Conservation (phyloP, 2,113 vertebrate genomes). For the Beaufortia kweichowensis region DNA sequence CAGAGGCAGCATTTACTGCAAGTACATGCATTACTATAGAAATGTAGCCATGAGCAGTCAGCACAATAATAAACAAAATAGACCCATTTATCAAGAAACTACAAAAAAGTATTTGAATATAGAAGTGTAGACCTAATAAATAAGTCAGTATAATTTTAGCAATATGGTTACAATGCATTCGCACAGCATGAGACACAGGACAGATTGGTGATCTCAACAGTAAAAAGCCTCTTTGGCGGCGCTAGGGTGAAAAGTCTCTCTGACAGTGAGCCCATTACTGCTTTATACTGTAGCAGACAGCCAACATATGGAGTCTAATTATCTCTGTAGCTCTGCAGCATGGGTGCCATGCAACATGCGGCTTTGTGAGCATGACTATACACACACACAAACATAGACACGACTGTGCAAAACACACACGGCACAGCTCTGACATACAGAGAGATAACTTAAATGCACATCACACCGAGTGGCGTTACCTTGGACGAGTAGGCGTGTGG, state of each 20-base stretch:
- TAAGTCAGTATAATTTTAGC: background rate
- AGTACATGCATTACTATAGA: too few species aligned
- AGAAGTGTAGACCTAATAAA: too few species aligned
- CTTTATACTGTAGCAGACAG: constrained; percentile 36
- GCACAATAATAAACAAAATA: too few species aligned
- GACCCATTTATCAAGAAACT: too few species aligned
- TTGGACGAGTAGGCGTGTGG: constrained; percentile 95
- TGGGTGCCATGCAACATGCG: constrained; percentile 12
- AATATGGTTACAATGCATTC: background rate
- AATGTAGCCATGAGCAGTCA: too few species aligned
- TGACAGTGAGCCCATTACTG: constrained; percentile 15
- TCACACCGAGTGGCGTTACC: constrained; percentile 69
- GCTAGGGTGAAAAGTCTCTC: background rate
- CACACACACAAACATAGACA: constrained; percentile 20
- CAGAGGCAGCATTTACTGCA: too few species aligned
- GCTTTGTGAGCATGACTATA: constrained; percentile 25
- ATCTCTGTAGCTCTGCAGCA: constrained; percentile 33
- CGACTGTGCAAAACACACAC: background rate
- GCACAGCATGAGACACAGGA: background rate
- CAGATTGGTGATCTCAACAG: constrained; percentile 1
- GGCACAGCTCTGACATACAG: background rate
- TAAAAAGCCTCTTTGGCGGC: background rate
- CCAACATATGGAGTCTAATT: constrained; percentile 34
- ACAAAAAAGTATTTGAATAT: too few species aligned
- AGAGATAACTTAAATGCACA: background rate